These are phyloP conservation scores for Prinia subflava DNA, from an alignment of 2,113 vertebrate species.

Conservation along the genomic window DNA sequence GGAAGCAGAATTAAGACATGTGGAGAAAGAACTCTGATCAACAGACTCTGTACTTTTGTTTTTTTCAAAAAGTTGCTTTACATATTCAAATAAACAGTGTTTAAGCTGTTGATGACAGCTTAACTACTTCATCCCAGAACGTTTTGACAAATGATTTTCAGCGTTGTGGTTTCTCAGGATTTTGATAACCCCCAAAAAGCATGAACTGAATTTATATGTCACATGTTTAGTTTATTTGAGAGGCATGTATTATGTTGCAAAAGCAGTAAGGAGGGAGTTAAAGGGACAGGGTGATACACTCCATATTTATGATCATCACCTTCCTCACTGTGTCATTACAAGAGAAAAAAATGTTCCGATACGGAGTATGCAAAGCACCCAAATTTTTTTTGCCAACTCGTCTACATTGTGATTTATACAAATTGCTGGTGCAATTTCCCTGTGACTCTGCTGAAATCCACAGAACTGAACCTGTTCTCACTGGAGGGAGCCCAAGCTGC, in stretches of 20 bases:
- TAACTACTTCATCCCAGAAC: slow-evolving; percentile 41
- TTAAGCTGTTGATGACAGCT: slow-evolving; percentile 57
- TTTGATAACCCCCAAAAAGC: slow-evolving; percentile 25
- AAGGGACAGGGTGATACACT: neutral
- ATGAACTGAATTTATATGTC: slow-evolving; percentile 31
- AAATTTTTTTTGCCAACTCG: neutral
- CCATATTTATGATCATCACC: slow-evolving; percentile 21
- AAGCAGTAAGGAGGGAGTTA: neutral
- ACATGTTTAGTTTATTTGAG: slow-evolving; percentile 49
- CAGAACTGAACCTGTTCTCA: neutral
- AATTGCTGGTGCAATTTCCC: neutral
- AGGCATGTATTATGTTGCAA: slow-evolving; percentile 6
- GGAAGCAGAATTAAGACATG: neutral
- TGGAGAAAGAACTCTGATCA: slow-evolving; percentile 1
- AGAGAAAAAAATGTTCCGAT: neutral
- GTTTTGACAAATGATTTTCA: slow-evolving; percentile 56
- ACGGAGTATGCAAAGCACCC: neutral
- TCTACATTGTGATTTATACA: neutral
- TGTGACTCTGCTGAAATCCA: neutral
- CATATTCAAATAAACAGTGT: slow-evolving; percentile 53
- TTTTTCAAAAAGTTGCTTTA: slow-evolving; percentile 5
- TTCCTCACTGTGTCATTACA: neutral
- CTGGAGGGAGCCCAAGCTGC: neutral
- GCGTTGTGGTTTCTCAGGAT: slow-evolving; percentile 19
- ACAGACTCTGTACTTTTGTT: neutral